A percentile compares a stretch with the other conserved stretches of the same genome.
Evolutionary conservation across 2,888 invertebrate genomes (phyloP).

Genomic region (Lissocephala sabroskyi): DNA sequence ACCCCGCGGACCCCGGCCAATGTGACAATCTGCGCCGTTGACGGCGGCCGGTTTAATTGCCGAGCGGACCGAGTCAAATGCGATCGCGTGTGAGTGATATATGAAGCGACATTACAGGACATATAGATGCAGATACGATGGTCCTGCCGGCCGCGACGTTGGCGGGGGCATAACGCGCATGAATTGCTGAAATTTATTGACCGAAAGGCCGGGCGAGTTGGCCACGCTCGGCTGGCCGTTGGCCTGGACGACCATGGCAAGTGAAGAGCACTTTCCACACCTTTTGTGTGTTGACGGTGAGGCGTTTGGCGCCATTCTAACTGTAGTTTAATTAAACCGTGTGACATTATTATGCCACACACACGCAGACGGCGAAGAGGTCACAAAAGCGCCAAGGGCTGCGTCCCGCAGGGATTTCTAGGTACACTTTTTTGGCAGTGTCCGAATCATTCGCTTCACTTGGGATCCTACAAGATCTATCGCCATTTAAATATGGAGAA

Average conservation of each 20-base stretch:
- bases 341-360: constrained; percentile 40
- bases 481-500: neutral
- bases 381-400: too few relatives aligned
- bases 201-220: neutral
- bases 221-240: too few relatives aligned
- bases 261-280: neutral
- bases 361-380: constrained; percentile 20
- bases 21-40: too few relatives aligned
- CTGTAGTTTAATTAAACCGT: constrained; percentile 51
- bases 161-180: constrained; percentile 18
- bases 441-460: too few relatives aligned
- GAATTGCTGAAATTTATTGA: constrained; percentile 40
- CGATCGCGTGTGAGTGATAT: constrained; percentile 19
- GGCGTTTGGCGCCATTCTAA: constrained; percentile 15
- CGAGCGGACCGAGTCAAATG: neutral
- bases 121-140: neutral
- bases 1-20: too few relatives aligned
- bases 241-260: too few relatives aligned
- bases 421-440: too few relatives aligned
- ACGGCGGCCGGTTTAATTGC: constrained; percentile 17
- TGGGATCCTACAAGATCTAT: too few relatives aligned
- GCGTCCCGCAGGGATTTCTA: too few relatives aligned
- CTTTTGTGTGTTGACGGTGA: constrained; percentile 10
- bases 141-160: neutral
- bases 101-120: constrained; percentile 4